Percentiles rank a stretch among this genome's conserved stretches.
phyloP scores from a whole-genome alignment of 2,113 vertebrate species.

The Myotis lucifugus region DNA sequence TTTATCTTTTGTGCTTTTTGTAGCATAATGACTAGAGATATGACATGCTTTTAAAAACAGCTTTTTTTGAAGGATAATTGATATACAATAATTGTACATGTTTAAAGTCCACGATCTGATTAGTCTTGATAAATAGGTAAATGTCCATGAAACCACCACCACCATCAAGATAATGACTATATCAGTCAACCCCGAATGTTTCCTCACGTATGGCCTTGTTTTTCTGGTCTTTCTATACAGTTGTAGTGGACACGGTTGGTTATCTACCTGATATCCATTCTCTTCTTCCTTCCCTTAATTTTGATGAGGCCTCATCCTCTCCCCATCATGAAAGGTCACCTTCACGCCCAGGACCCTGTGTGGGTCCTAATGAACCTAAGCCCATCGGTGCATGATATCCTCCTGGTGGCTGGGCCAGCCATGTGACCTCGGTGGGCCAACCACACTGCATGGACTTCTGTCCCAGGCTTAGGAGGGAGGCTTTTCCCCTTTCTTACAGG shows the following conservation, averaged over 20 bases:
- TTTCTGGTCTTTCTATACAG: background rate
- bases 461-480: background rate
- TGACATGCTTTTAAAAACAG: background rate
- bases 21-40: background rate
- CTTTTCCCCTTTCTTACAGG: background rate
- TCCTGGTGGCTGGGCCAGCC: background rate
- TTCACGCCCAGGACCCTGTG: background rate
- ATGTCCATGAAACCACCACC: background rate
- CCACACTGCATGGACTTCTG: background rate
- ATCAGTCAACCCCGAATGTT: background rate
- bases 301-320: background rate
- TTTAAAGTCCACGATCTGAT: background rate
- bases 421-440: background rate
- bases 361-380: background rate
- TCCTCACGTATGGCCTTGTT: background rate
- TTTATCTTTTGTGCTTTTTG: background rate
- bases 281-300: background rate
- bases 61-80: background rate
- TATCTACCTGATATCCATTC: background rate
- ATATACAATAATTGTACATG: background rate
- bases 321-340: background rate
- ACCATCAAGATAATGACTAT: background rate
- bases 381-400: background rate
- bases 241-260: background rate
- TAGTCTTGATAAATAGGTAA: background rate